phyloP scores from a whole-genome alignment of 2,113 vertebrate species.

The Eublepharis macularius region DNA sequence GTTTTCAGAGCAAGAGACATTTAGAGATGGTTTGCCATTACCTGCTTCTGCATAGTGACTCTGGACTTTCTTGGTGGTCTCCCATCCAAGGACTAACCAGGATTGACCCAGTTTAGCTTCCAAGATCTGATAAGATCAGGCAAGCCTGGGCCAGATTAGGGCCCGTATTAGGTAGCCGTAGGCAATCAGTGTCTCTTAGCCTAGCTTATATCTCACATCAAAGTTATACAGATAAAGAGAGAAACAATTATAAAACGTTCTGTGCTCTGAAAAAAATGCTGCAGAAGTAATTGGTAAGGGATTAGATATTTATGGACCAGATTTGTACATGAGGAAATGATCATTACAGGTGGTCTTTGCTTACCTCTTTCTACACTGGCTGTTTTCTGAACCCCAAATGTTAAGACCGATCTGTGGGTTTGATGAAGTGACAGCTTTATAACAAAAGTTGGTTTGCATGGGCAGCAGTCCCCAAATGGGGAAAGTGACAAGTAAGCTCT shows the following conservation, averaged over 20 bases:
- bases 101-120: too few species aligned
- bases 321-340: background rate
- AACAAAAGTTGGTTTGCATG: background rate
- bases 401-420: background rate
- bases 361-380: background rate
- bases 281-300: background rate
- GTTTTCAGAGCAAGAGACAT: too few species aligned
- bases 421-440: background rate
- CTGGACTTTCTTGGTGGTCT: too few species aligned
- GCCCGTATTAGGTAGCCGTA: too few species aligned
- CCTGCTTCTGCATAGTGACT: too few species aligned
- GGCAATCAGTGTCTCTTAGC: background rate
- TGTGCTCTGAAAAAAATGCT: background rate
- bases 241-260: too few species aligned
- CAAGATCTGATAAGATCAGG: too few species aligned
- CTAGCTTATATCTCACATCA: background rate
- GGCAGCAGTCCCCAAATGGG: accelerated
- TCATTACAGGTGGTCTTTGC: background rate
- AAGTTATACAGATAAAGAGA: background rate
- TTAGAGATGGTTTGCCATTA: too few species aligned
- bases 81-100: too few species aligned
- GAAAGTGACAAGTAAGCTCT: background rate
- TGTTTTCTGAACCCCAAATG: background rate
- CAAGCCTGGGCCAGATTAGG: too few species aligned
- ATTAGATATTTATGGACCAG: background rate